Evolutionary conservation across 1,140 invertebrate genomes (phyloP).

Genomic region (Triops cancriformis): DNA sequence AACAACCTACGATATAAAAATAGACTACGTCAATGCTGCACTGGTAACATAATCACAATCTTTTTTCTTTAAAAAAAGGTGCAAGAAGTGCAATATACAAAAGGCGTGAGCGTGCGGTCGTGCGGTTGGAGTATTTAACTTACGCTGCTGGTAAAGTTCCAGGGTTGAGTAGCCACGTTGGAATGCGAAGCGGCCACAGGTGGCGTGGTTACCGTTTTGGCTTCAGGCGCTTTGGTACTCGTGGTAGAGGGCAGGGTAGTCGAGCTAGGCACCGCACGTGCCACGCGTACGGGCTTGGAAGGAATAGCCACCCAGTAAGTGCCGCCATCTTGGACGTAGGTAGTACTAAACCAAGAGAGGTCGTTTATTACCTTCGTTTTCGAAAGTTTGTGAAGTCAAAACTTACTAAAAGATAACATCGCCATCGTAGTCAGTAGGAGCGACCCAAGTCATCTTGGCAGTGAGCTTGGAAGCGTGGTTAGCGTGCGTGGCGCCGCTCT

Average conservation of each 20-base stretch:
- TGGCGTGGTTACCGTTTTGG: background rate
- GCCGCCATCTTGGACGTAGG: conserved; percentile 20
- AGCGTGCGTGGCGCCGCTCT: conserved; percentile 21
- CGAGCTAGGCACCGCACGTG: background rate
- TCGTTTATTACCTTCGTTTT: background rate
- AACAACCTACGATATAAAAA: background rate
- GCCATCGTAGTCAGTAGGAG: conserved; percentile 21
- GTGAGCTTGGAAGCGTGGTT: background rate
- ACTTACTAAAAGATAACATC: conserved; percentile 22
- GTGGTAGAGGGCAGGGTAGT: conserved; percentile 5
- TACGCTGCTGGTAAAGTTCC: background rate
- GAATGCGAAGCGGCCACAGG: background rate
- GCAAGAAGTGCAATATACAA: background rate
- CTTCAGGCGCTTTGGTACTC: background rate
- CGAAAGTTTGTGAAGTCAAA: background rate
- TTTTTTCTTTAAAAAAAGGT: background rate
- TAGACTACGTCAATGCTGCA: background rate
- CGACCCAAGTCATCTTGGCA: conserved; percentile 24
- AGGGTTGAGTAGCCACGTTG: background rate
- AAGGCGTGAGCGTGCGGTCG: background rate
- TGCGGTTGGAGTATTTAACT: background rate
- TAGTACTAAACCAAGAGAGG: background rate
- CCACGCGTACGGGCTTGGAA: conserved; percentile 16
- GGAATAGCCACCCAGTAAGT: conserved; percentile 18
- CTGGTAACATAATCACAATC: no score